These are phyloP conservation scores for Agonopterix alstromeriana DNA, from an alignment of 2,888 invertebrate genomes.

Conservation along the genomic window DNA sequence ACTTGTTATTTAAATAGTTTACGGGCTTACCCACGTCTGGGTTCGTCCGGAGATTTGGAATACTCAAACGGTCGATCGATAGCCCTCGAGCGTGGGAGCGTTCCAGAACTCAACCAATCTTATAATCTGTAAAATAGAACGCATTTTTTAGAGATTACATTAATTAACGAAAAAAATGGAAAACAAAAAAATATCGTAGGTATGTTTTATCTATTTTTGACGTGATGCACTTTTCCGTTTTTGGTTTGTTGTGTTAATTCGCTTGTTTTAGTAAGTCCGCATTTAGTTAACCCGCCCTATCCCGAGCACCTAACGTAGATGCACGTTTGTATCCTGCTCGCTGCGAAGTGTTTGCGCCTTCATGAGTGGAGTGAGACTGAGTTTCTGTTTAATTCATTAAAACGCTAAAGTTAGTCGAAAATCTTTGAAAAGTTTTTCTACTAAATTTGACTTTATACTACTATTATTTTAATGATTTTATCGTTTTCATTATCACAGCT, in stretches of 20 bases:
- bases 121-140: constrained; percentile 64
- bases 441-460: not conserved
- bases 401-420: not conserved
- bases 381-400: not conserved
- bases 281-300: constrained; percentile 44
- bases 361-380: constrained; percentile 15
- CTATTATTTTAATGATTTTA: not conserved
- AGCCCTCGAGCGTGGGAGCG: constrained; percentile 47
- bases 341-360: constrained; percentile 5
- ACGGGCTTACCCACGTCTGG: constrained; percentile 18
- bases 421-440: too few species aligned
- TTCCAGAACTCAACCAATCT: constrained; percentile 47
- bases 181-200: constrained; percentile 45
- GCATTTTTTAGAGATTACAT: constrained; percentile 51
- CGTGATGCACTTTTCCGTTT: constrained; percentile 69
- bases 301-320: constrained; percentile 53
- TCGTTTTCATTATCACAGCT: not conserved
- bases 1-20: constrained; percentile 54
- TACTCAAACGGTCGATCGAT: constrained; percentile 49
- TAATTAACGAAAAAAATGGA: constrained; percentile 36
- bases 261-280: constrained; percentile 69
- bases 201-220: constrained; percentile 56
- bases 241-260: constrained; percentile 62
- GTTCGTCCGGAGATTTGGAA: constrained; percentile 45
- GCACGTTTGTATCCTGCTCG: constrained; percentile 18